These are phyloP conservation scores for Dasypolia templi DNA, from an alignment of 2,888 invertebrate species.

Conservation along the genomic window DNA sequence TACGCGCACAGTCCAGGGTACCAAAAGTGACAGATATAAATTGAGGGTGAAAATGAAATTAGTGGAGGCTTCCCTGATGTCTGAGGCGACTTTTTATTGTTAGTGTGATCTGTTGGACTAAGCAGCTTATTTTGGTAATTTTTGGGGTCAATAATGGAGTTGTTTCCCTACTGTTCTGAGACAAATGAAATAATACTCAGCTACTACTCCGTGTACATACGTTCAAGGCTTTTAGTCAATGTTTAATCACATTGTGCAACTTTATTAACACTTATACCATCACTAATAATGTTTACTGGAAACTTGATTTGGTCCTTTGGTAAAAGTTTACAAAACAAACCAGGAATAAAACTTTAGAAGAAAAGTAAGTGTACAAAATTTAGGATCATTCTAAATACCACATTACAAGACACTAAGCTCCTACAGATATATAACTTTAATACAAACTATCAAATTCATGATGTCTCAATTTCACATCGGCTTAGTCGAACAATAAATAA, in stretches of 20 bases:
- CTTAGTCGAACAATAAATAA: conserved; percentile 17
- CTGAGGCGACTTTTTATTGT: conserved; percentile 74
- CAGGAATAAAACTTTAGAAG: neutral
- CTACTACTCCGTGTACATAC: neutral
- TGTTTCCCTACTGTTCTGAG: neutral
- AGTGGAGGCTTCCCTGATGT: conserved; percentile 81
- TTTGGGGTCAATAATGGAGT: conserved; percentile 13
- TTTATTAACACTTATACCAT: neutral
- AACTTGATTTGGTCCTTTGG: neutral
- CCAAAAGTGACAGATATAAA: conserved; percentile 89
- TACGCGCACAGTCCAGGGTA: conserved; percentile 85
- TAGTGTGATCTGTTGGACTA: conserved; percentile 64
- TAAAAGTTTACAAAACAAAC: conserved; percentile 1
- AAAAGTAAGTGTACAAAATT: neutral
- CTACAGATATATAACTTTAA: neutral
- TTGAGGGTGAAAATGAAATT: conserved; percentile 87
- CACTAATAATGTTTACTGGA: neutral
- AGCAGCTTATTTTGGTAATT: conserved; percentile 43
- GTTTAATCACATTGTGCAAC: neutral
- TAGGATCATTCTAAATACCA: neutral
- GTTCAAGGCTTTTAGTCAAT: neutral
- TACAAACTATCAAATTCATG: conserved; percentile 10
- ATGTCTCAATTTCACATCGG: conserved; percentile 10
- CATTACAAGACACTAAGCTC: neutral
- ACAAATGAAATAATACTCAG: neutral